Conservation (phyloP, 2,113 vertebrate species). For the Malurus cyaneus region DNA sequence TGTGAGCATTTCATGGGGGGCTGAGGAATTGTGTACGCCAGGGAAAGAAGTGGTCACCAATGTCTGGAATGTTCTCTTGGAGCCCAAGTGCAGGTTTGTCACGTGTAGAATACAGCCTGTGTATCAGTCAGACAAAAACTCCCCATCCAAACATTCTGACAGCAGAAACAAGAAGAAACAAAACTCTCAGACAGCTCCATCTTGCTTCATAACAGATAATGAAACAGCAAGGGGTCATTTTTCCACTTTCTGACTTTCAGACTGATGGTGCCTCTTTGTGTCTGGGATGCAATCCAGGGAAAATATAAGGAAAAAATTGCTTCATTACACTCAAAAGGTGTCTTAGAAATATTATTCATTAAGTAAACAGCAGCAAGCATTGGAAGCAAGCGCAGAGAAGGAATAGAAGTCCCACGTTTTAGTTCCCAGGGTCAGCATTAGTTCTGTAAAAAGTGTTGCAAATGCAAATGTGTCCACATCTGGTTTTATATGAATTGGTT, state of each 20-base stretch:
- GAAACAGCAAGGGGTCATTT: not conserved
- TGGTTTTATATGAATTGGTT: no score
- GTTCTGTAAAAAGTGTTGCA: constrained; percentile 45
- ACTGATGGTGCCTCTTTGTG: not conserved
- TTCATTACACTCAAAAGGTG: constrained; percentile 16
- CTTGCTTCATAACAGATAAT: not conserved
- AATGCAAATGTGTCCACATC: not conserved
- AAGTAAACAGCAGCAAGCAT: constrained; percentile 62
- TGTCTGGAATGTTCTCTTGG: not conserved
- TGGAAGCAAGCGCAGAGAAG: not conserved
- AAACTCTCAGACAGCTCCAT: not conserved
- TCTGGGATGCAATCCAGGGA: constrained; percentile 38
- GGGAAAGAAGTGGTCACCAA: not conserved
- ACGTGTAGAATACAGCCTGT: accelerated
- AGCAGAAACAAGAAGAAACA: not conserved
- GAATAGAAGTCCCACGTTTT: not conserved
- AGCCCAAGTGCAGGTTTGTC: accelerated
- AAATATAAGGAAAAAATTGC: constrained; percentile 40
- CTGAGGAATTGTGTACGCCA: not conserved
- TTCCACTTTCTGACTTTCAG: constrained; percentile 7
- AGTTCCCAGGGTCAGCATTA: constrained; percentile 15
- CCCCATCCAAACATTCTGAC: not conserved
- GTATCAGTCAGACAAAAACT: accelerated
- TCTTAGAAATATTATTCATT: constrained; percentile 63
- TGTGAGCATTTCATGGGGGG: not conserved